These are phyloP conservation scores for Aramus guarauna DNA, from an alignment of 2,113 vertebrate genomes.

Conservation along the genomic window DNA sequence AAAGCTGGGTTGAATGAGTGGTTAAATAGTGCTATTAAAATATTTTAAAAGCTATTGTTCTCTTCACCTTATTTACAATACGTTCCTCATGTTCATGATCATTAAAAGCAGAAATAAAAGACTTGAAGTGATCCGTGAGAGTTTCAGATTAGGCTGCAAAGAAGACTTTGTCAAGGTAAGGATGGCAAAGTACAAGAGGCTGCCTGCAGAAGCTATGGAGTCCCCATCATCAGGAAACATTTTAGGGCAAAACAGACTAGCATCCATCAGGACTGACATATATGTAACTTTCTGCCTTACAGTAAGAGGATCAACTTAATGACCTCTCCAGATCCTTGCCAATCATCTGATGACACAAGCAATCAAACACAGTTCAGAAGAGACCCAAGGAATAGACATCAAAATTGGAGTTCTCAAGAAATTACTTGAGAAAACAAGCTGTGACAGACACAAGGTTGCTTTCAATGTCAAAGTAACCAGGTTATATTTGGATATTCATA, in stretches of 20 bases:
- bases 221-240: background rate
- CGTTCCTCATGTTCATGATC: background rate
- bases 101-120: background rate
- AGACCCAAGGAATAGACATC: background rate
- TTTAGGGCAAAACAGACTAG: background rate
- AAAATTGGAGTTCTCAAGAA: background rate
- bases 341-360: background rate
- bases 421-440: background rate
- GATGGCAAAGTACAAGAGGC: background rate
- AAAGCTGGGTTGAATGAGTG: fast-evolving
- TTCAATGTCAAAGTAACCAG: background rate
- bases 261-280: background rate
- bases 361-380: background rate
- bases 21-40: background rate
- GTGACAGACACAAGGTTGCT: background rate
- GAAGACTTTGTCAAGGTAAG: background rate
- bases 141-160: background rate
- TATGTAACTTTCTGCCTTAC: background rate
- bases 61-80: background rate
- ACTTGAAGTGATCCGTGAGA: background rate
- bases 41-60: background rate
- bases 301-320: background rate
- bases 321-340: background rate
- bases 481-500: background rate
- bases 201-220: background rate